Evolutionary conservation across 1,140 invertebrate genomes (phyloP).

Genomic region (Stegodyphus mimosarum): DNA sequence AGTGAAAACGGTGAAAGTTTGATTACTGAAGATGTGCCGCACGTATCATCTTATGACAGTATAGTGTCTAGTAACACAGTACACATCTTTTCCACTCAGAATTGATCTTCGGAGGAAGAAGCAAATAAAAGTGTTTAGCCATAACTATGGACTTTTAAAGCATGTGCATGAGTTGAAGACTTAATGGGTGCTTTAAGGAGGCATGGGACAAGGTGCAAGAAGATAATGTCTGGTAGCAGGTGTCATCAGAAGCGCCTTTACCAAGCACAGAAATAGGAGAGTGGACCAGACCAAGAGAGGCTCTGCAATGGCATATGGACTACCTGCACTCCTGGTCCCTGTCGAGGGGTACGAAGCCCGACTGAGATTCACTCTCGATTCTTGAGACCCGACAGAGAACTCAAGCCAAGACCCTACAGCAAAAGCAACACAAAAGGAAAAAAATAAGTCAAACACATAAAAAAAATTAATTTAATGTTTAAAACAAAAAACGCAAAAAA

Average conservation of each 20-base stretch:
- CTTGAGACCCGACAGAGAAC: conserved; percentile 32
- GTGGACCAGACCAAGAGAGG: conserved; percentile 26
- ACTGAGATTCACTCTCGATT: background rate
- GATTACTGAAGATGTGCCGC: no score
- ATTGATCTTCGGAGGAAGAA: no score
- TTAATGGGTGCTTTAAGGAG: background rate
- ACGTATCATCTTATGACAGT: no score
- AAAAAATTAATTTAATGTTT: conserved; percentile 7
- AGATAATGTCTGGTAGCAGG: background rate
- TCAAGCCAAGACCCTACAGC: conserved; percentile 57
- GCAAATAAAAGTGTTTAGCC: no score
- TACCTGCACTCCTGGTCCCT: conserved; percentile 3
- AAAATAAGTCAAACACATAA: conserved; percentile 11
- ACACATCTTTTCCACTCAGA: no score
- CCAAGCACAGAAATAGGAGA: conserved; percentile 44
- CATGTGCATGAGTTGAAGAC: background rate
- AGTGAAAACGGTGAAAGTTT: no score
- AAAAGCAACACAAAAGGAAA: conserved; percentile 42
- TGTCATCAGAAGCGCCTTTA: conserved; percentile 13
- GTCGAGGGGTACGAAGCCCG: conserved; percentile 7
- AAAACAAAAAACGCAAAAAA: no score
- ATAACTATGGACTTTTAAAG: background rate
- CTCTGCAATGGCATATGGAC: background rate
- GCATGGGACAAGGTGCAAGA: background rate
- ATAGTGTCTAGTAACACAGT: no score